phyloP scores from a whole-genome alignment of 2,113 vertebrate genomes.

The Megaptera novaeangliae region DNA sequence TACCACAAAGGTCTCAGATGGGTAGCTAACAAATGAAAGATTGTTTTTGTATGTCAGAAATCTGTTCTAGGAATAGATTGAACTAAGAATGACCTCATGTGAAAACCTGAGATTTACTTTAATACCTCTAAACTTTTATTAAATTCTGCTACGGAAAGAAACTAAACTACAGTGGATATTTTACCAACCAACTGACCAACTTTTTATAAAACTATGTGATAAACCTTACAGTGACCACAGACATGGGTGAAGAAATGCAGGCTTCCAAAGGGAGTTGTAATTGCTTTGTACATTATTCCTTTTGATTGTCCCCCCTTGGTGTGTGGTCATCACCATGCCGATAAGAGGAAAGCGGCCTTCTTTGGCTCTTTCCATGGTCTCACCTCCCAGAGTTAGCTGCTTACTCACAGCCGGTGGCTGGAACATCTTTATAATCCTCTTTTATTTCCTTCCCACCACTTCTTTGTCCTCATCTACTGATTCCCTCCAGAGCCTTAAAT shows the following conservation, averaged over 20 bases:
- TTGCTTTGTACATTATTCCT: not conserved
- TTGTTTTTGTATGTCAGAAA: not conserved
- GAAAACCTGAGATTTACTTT: not conserved
- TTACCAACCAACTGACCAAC: not conserved
- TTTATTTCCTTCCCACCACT: not conserved
- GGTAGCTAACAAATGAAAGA: not conserved
- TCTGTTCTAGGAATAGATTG: slow-evolving; percentile 2
- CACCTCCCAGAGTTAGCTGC: not conserved
- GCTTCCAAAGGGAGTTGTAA: not conserved
- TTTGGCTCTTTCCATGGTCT: not conserved
- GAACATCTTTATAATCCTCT: not conserved
- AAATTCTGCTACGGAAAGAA: not conserved
- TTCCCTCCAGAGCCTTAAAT: not conserved
- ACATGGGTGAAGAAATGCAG: not conserved
- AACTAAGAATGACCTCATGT: not conserved
- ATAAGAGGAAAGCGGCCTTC: not conserved
- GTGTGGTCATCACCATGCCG: not conserved
- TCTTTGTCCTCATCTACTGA: not conserved
- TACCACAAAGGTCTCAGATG: not conserved
- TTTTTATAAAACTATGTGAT: not conserved
- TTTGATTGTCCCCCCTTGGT: not conserved
- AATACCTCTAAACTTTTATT: not conserved
- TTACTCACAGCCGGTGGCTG: not conserved
- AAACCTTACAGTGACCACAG: not conserved
- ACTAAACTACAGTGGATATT: not conserved